Percentiles rank a stretch among this genome's conserved stretches.
Conservation (phyloP, 2,113 vertebrate species). For the Trematocara marginatum region DNA sequence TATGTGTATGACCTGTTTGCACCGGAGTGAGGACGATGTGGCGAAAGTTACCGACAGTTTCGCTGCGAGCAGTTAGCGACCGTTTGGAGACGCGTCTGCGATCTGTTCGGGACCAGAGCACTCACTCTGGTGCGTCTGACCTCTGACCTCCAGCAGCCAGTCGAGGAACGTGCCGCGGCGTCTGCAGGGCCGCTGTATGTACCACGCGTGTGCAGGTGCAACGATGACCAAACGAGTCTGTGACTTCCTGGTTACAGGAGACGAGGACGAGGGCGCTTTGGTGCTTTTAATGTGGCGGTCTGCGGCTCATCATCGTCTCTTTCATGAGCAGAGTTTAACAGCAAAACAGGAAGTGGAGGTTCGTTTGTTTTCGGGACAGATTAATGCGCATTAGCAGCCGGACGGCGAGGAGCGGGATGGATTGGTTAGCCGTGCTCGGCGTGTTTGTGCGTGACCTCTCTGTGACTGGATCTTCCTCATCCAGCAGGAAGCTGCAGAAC, state of each 20-base stretch:
- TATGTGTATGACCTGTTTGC: rapidly evolving
- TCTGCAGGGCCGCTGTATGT: background rate
- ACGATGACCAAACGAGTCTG: rapidly evolving
- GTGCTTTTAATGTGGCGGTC: background rate
- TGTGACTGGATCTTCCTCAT: background rate
- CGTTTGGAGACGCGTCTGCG: background rate
- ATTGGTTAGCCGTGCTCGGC: background rate
- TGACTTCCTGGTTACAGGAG: background rate
- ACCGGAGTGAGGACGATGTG: rapidly evolving
- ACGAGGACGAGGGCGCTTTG: background rate
- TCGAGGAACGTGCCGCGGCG: background rate
- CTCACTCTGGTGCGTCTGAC: background rate
- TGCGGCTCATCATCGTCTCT: background rate
- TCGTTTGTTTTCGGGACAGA: background rate
- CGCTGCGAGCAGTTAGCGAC: background rate
- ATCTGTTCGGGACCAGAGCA: background rate
- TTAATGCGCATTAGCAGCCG: background rate
- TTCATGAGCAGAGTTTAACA: background rate
- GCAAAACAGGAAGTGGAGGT: background rate
- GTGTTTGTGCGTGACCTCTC: background rate
- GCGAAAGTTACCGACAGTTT: background rate
- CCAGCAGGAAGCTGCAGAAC: background rate
- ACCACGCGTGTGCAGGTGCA: background rate
- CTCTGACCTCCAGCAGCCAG: background rate
- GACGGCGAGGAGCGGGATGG: background rate